Base-by-base conservation (phyloP, 2,113 vertebrate genomes). In the Pygoscelis antarcticus region DNA sequence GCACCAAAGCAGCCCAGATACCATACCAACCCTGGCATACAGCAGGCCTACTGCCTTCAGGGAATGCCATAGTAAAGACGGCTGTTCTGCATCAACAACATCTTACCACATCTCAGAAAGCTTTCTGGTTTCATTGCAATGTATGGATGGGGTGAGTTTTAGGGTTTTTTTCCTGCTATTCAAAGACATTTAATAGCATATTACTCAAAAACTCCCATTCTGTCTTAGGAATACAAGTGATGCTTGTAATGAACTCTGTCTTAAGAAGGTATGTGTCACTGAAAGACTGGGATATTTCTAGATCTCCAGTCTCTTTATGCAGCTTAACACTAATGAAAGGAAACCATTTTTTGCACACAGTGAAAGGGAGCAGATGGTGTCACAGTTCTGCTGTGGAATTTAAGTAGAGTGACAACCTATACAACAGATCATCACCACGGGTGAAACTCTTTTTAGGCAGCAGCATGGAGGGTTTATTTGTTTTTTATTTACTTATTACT, bases 301-400 rank as follows among this genome's bases (percentile, higher is more conserved):
- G 81, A 80, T 79, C 95, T 95, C 78, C 92, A 92, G 64, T 70
- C 93, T 95, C 95, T 93, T 92, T 91, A 96, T 93, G 93, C 89
- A 96, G 96, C 96, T 95, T 96, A 94, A 93, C 86, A 96, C 93
- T 97, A 94, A 93, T 96, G 96, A 98, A 97, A 96, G 91, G 94
- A 95, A 97, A 96, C 93, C 94, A 93, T 97, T 97, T 97, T 96
- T 96, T 96, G 93, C 93, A 87, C 96, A 93, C 91, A 94, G 91
- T 97, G 96, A 94, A 96, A 96, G 94, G 90, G 92, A 98, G 96
- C 96, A 96, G 96, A 97, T 96, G 96, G 97, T 97, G 97, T 94
- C 97, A 97, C 92, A 95, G 96, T 96, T 98, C 90, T 92, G 95
- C 95, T 95, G 90, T 95, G 94, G 95, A 96, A 98, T 97, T 96